Evolutionary conservation across 2,797 vertebrate genomes (phyloP).

Genomic region (Spondyliosoma cantharus): DNA sequence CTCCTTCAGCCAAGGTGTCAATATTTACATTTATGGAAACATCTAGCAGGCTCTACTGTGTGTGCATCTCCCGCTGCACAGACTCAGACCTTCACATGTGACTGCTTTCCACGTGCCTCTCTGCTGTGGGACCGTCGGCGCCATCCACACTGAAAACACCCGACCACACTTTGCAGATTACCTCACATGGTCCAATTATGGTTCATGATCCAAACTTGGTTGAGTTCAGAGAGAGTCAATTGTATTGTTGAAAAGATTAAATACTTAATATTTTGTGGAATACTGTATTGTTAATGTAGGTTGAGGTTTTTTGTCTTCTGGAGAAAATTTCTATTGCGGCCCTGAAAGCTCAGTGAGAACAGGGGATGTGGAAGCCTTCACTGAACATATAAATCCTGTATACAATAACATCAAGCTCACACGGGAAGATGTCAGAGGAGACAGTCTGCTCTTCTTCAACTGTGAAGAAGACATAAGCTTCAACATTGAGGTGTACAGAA

Average conservation of each 20-base stretch:
- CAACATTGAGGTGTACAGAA: no score
- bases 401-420: no score
- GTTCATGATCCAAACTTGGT: slow-evolving; percentile 6
- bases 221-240: neutral
- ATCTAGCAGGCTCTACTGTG: neutral
- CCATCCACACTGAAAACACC: slow-evolving; percentile 27
- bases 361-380: no score
- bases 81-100: slow-evolving; percentile 50
- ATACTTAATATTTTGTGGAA: neutral
- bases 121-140: slow-evolving; percentile 11
- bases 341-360: no score
- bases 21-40: slow-evolving; percentile 55
- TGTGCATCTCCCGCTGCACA: slow-evolving; percentile 16
- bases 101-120: slow-evolving; percentile 50
- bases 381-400: no score
- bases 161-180: slow-evolving; percentile 22
- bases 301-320: neutral
- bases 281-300: neutral
- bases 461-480: no score
- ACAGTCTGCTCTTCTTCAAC: no score
- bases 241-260: neutral
- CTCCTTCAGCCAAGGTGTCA: slow-evolving; percentile 40
- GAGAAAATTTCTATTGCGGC: neutral
- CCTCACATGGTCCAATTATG: slow-evolving; percentile 1
- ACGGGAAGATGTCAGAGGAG: no score